Percentiles rank a stretch among this genome's conserved stretches.
Conservation (phyloP, 2,113 vertebrate species). For the Guaruba guarouba region DNA sequence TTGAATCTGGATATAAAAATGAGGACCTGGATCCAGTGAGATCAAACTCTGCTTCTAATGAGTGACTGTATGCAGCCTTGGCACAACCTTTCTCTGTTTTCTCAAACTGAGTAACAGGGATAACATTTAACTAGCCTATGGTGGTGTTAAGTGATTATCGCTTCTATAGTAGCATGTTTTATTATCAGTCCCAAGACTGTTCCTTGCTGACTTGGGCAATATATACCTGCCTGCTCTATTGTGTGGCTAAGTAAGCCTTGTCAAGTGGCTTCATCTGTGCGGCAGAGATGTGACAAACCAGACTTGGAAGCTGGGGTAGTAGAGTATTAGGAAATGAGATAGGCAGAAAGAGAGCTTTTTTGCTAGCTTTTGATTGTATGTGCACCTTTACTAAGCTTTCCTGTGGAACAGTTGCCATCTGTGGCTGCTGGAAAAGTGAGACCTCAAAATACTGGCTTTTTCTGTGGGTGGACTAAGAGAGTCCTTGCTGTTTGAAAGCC, state of each 20-base stretch:
- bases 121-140: background rate
- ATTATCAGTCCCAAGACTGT: background rate
- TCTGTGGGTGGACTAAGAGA: background rate
- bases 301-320: background rate
- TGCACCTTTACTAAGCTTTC: background rate
- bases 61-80: rapidly evolving
- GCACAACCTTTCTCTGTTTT: background rate
- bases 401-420: background rate
- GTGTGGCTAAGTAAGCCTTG: background rate
- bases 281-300: background rate
- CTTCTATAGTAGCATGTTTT: background rate
- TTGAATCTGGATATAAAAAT: background rate
- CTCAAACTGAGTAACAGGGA: background rate
- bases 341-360: background rate
- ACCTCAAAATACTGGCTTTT: background rate
- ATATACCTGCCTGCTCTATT: background rate
- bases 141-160: background rate
- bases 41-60: background rate
- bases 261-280: background rate
- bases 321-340: background rate
- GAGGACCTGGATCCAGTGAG: background rate
- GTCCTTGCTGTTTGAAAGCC: rapidly evolving
- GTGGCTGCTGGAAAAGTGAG: background rate
- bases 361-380: rapidly evolving
- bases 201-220: background rate